Conservation (phyloP, 2,797 vertebrate genomes). For the Alexandromys oeconomus region DNA sequence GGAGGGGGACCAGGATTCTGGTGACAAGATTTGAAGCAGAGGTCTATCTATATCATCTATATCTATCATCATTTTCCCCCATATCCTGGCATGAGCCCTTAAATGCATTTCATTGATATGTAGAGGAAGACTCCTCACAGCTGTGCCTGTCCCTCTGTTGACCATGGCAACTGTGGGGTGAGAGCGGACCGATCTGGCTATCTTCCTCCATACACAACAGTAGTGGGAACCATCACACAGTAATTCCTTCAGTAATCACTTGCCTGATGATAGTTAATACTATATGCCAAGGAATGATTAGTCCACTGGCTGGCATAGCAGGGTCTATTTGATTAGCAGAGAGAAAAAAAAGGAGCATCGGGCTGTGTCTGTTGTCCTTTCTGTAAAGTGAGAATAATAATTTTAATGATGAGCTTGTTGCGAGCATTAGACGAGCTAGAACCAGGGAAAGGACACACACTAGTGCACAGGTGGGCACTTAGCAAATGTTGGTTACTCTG, state of each 20-base stretch:
- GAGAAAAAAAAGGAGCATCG: slow-evolving; percentile 25
- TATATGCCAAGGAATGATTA: neutral
- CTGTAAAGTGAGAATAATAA: neutral
- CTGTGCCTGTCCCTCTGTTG: neutral
- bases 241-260: slow-evolving; percentile 18
- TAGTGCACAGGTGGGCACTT: neutral
- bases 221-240: neutral
- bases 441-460: neutral
- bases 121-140: slow-evolving; percentile 5
- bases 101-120: neutral
- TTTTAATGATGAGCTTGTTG: slow-evolving; percentile 6
- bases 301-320: neutral
- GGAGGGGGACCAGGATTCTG: neutral
- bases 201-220: neutral
- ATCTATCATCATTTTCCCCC: neutral
- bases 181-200: neutral
- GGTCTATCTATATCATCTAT: neutral
- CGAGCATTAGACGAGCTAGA: slow-evolving; percentile 2
- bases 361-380: slow-evolving; percentile 21
- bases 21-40: neutral
- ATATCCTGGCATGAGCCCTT: neutral
- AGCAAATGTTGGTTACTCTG: neutral
- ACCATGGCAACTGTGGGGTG: neutral
- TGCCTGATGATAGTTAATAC: neutral
- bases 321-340: neutral